Evolutionary conservation across 2,113 vertebrate species (phyloP).

Genomic region (Ailuropoda melanoleuca): DNA sequence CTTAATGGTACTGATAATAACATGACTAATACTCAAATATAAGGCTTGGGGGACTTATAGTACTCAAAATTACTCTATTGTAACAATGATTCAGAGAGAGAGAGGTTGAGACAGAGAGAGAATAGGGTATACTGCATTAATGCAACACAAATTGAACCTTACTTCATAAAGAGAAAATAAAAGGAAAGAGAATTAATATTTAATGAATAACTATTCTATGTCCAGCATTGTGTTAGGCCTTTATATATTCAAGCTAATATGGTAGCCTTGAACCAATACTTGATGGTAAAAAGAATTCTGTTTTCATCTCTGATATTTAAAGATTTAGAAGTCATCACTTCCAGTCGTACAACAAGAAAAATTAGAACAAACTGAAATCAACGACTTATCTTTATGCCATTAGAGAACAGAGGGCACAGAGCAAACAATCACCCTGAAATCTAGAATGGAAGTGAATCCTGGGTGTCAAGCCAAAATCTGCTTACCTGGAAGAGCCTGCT

Average conservation of each 20-base stretch:
- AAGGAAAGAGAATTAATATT: background rate
- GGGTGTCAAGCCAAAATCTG: background rate
- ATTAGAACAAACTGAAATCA: background rate
- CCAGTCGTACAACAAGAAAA: background rate
- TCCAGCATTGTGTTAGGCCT: background rate
- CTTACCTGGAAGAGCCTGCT: background rate
- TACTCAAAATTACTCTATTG: background rate
- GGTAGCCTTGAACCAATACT: background rate
- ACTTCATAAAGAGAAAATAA: background rate
- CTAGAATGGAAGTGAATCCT: background rate
- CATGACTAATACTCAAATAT: background rate
- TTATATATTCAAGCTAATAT: background rate
- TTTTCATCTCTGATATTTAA: background rate
- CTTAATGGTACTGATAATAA: background rate
- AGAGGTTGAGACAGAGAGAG: background rate
- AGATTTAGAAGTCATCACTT: background rate
- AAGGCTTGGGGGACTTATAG: background rate
- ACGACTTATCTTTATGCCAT: background rate
- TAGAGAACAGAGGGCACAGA: background rate
- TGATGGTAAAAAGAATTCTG: background rate
- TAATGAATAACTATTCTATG: background rate
- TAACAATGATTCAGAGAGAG: background rate
- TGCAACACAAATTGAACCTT: background rate
- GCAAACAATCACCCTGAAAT: background rate
- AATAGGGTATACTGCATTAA: background rate